Percentiles rank a stretch among this genome's conserved stretches.
Evolutionary conservation across 2,888 invertebrate genomes (phyloP).

Genomic region (Laspeyria flexula): DNA sequence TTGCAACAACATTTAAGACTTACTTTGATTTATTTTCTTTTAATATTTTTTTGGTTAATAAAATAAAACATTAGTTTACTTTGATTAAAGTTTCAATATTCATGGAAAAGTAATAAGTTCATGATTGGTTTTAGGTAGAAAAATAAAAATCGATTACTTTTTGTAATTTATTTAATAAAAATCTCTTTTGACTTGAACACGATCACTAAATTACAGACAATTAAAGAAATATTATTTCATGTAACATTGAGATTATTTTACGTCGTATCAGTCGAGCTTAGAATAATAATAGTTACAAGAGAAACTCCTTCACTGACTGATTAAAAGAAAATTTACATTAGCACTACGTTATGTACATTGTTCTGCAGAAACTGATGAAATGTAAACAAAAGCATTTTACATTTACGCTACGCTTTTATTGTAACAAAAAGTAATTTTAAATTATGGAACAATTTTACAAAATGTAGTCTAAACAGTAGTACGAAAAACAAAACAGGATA

Average conservation of each 20-base stretch:
- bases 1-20: background rate
- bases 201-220: conserved; percentile 85
- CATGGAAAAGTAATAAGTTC: too few relatives aligned
- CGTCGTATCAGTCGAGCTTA: conserved; percentile 77
- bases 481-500: conserved; percentile 7
- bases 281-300: conserved; percentile 68
- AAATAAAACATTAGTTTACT: too few relatives aligned
- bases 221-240: conserved; percentile 73
- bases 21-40: background rate
- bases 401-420: background rate
- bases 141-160: conserved; percentile 53
- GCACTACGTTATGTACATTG: conserved; percentile 58
- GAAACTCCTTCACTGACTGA: conserved; percentile 70
- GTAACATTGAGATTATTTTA: conserved; percentile 79
- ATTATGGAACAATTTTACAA: background rate
- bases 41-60: too few relatives aligned
- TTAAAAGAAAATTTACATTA: conserved; percentile 61
- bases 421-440: background rate
- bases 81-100: too few relatives aligned
- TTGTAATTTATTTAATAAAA: conserved; percentile 82
- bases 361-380: conserved; percentile 17
- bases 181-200: conserved; percentile 86
- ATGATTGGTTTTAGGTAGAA: background rate
- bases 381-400: conserved; percentile 21
- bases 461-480: background rate